Evolutionary conservation across 2,797 vertebrate genomes (phyloP), one percentile per base, ranked within the genome.

Genomic region (Hoplostethus atlanticus): DNA sequence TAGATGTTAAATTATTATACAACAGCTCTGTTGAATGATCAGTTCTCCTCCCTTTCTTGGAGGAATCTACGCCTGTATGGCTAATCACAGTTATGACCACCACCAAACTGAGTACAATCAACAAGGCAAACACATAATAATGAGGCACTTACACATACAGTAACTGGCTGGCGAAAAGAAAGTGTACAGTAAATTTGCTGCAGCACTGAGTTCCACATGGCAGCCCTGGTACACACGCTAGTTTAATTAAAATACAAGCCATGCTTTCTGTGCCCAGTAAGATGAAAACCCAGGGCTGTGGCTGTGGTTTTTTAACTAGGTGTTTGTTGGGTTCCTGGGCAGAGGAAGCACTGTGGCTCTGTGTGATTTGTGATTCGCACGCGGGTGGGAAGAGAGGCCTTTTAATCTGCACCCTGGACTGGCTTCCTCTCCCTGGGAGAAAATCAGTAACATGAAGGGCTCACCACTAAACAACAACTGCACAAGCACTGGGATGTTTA

Each of bases 341-440:
- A 84, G 75, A 61, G 86, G 77, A 86, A 91, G 73, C 81, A 73
- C 74, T 73, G 76, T 38, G 83, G 67, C 81, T 85, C 73, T 25
- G 25, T 77, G 82, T 79, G 77, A 90, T 91, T 91, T 87, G 84
- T 78, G 71, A 91, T 90, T 93, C 67, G 72, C 89, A 92, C 77
- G 74, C 68, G 77, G 83, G 73, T 78, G 88, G 80, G 84, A 83
- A 89, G 70, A 64, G 71, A 84, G 74, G 59, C 61, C 70, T 87
- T 93, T 92, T 92, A 91, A 93, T 92, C 85, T 87, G 79, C 53
- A 76, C 59, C 77, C 51, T 64, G 76, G 73, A 84, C 79, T 21
- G 0, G 54, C 71, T 84, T 79, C 70, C 85, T 79, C 79, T 73
- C 77, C 60, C 73, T 55, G 50, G 46, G 47, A 87, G 80, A 87